These are phyloP conservation scores for Pongo abelii DNA, from an alignment of 2,113 vertebrate genomes.

Conservation along the genomic window DNA sequence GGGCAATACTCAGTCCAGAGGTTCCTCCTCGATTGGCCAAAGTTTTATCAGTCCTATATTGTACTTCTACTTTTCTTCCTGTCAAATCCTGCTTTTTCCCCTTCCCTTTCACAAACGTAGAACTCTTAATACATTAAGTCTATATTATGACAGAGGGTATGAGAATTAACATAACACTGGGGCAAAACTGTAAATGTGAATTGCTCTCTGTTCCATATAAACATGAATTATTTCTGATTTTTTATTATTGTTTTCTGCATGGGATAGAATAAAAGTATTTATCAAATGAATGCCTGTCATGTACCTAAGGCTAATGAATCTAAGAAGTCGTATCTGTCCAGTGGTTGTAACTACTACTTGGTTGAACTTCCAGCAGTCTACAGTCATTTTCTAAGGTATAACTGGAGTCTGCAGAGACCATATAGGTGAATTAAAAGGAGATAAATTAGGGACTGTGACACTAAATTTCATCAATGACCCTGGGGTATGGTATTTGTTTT, in stretches of 20 bases:
- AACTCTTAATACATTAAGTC: neutral
- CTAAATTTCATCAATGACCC: neutral
- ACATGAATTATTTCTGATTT: neutral
- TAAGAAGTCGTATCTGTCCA: neutral
- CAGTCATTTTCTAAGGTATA: neutral
- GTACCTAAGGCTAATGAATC: neutral
- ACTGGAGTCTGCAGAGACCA: neutral
- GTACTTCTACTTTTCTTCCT: neutral
- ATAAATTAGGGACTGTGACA: neutral
- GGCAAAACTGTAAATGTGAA: neutral
- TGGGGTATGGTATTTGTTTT: neutral
- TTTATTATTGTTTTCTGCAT: neutral
- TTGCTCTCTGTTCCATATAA: neutral
- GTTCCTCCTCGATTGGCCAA: neutral
- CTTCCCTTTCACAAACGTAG: neutral
- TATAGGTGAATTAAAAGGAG: neutral
- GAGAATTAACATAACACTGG: too few species aligned
- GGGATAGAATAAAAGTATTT: neutral
- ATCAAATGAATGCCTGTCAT: neutral
- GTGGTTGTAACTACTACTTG: neutral
- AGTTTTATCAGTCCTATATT: neutral
- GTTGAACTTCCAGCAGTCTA: neutral
- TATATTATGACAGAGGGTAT: neutral
- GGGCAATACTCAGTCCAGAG: neutral
- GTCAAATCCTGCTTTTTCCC: neutral